These are phyloP conservation scores for Scaptomyza pallida DNA, from an alignment of 1,140 invertebrate species.

Conservation along the genomic window DNA sequence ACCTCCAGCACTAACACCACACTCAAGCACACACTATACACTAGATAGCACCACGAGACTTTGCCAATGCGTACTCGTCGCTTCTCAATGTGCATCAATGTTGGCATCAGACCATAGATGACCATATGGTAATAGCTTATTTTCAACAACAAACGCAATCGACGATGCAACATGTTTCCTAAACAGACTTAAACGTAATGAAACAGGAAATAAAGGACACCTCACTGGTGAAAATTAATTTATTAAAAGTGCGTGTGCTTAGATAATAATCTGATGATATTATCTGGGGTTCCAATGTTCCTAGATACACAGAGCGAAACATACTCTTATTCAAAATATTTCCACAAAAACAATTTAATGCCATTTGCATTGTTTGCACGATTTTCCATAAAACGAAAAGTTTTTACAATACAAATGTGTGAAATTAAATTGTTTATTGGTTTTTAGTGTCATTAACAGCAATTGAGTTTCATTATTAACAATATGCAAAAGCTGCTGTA, in stretches of 20 bases:
- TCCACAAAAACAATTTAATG: background rate
- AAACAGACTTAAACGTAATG: too few relatives aligned
- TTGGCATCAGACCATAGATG: constrained; percentile 47
- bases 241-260: constrained; percentile 7
- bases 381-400: background rate
- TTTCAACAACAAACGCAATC: constrained; percentile 29
- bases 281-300: background rate
- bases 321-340: too few relatives aligned
- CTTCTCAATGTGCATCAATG: constrained; percentile 17
- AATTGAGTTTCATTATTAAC: background rate
- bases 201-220: background rate
- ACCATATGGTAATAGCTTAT: constrained; percentile 46
- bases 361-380: background rate
- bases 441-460: constrained; percentile 1
- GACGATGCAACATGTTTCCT: constrained; percentile 54
- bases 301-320: too few relatives aligned
- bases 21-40: constrained; percentile 35
- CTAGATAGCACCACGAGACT: constrained; percentile 27
- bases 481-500: constrained; percentile 3
- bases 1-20: constrained; percentile 12
- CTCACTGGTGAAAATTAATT: constrained; percentile 17
- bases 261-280: constrained; percentile 15
- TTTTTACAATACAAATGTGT: background rate
- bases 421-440: background rate
- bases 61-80: background rate